Base-by-base conservation (phyloP, 2,888 invertebrate species). In the Tiliacea citrago region DNA sequence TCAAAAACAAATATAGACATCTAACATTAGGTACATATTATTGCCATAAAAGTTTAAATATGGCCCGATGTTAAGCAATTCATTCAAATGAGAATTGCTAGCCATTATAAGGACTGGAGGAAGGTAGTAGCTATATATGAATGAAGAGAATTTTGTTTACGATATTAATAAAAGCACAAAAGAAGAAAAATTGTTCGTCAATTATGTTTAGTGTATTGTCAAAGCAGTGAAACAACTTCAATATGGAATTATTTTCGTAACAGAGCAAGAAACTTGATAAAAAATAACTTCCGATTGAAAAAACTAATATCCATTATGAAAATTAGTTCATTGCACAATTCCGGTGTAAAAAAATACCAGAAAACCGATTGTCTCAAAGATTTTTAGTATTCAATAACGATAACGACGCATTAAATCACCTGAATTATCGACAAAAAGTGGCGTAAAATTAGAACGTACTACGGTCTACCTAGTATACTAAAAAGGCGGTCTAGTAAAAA, bases 31-130 rank as follows among this genome's bases (percentile, higher is more conserved):
- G 70, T 49, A 29, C 29, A 29, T 29, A 29, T 29, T 29, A 77
- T 74, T 49, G 73, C 58, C 82, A 86, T 84, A 80, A 77, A 84
- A 65, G 71, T 72, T 79, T 62, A 86, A 73, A 79, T 77, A 86
- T 73, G 67, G 39, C 57, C 51, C 61, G 29, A 70, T 69, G 47
- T 72, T 57, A 49, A 42, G 72, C 74, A 77, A 63, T 70, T 71
- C 71, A 69, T 77, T 76, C 45, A 71, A 81, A 84, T 67, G 24
- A 73, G 57, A 77, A 85, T 74, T 75, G 77, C 55, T 62, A 9
- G 35, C 61, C 57, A 72, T 82, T 75, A 51, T 60, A 73, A 24
- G 62, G 60, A 67, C 62, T 47, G 4, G 39, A 39, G 39, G 39
- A 39, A 39, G 39, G 53, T 55, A n/a, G n/a, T n/a, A n/a, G n/a